Evolutionary conservation across 2,113 vertebrate genomes (phyloP).

Genomic region (Gorilla gorilla): DNA sequence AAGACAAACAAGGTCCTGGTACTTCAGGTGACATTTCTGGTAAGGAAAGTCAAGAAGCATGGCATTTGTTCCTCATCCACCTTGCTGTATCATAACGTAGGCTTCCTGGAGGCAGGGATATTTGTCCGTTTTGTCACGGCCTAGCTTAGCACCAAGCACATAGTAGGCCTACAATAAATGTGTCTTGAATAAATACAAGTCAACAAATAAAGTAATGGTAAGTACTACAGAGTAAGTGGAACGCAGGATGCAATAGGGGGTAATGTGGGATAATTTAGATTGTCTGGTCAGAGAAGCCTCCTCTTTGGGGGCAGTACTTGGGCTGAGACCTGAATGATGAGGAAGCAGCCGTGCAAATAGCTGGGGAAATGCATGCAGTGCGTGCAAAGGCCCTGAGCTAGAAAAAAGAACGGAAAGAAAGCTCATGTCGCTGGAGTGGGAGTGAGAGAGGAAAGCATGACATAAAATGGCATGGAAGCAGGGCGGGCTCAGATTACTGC

Average conservation of each 20-base stretch:
- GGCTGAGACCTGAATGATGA: not conserved
- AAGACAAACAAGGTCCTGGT: not conserved
- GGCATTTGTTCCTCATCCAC: not conserved
- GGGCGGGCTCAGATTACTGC: not conserved
- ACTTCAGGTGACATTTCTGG: not conserved
- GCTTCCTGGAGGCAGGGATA: not conserved
- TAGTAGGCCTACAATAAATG: not conserved
- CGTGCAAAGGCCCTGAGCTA: not conserved
- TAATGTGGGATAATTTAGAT: rapidly evolving
- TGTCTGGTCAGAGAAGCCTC: not conserved
- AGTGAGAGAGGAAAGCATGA: not conserved
- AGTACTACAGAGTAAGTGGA: not conserved
- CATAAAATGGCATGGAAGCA: not conserved
- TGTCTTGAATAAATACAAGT: not conserved
- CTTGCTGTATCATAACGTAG: not conserved
- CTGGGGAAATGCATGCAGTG: rapidly evolving
- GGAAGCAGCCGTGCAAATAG: not conserved
- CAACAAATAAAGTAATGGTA: not conserved
- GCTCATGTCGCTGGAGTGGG: rapidly evolving
- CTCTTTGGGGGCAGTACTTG: not conserved
- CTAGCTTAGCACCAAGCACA: not conserved
- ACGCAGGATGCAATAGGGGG: not conserved
- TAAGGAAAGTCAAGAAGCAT: not conserved
- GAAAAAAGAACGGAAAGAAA: not conserved
- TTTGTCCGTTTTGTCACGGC: not conserved